Conservation (phyloP, 2,113 vertebrate species). For the Ammospiza caudacuta region DNA sequence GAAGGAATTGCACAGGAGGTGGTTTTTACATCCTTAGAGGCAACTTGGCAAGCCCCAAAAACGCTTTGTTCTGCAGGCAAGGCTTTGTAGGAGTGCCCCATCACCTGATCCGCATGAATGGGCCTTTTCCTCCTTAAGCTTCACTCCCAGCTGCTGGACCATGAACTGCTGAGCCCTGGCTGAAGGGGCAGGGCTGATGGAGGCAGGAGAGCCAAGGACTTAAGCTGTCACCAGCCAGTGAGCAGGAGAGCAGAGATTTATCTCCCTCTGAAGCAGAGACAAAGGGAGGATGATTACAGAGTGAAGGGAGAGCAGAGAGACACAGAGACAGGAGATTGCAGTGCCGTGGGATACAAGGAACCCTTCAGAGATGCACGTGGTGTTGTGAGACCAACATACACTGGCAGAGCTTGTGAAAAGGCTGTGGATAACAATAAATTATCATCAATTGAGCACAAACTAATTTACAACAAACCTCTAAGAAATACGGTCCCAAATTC, state of each 20-base stretch:
- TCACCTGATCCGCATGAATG: slow-evolving; percentile 31
- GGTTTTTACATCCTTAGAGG: not conserved
- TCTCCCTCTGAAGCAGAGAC: not conserved
- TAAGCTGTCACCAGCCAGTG: not conserved
- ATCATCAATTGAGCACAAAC: fast-evolving
- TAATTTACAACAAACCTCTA: not conserved
- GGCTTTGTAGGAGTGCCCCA: not conserved
- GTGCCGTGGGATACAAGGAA: not conserved
- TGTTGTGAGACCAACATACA: fast-evolving
- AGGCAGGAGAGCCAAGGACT: not conserved
- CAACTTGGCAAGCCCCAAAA: not conserved
- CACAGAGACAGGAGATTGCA: not conserved
- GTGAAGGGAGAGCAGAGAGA: not conserved
- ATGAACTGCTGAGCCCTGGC: not conserved
- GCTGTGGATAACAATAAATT: not conserved
- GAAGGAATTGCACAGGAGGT: slow-evolving; percentile 5
- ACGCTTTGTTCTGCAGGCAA: not conserved
- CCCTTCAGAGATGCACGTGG: fast-evolving
- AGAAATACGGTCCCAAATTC: not conserved
- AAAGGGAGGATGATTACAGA: not conserved
- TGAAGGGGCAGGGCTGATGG: not conserved
- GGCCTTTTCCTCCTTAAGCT: slow-evolving; percentile 1
- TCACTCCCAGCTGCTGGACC: not conserved
- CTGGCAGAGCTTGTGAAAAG: not conserved
- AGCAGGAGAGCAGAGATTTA: not conserved